Evolutionary conservation across 2,888 invertebrate species (phyloP).

Genomic region (Caenorhabditis sulstoni): DNA sequence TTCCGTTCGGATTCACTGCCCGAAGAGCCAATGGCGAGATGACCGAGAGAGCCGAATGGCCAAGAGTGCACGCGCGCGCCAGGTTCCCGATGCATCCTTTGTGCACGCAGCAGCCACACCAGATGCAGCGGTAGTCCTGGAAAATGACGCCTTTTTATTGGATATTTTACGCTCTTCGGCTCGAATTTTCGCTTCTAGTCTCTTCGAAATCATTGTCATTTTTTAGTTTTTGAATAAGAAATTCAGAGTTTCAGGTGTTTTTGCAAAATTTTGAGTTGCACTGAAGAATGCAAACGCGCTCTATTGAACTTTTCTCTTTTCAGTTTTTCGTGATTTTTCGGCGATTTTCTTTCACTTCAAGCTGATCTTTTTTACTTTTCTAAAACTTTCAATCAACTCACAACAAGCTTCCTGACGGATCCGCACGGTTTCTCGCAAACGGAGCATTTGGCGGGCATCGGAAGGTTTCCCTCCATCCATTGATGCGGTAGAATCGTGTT

Average conservation of each 20-base stretch:
- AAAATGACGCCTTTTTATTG: no score
- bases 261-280: no score
- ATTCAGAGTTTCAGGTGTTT: no score
- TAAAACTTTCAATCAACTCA: conserved; percentile 23
- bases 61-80: conserved; percentile 89
- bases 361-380: no score
- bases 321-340: no score
- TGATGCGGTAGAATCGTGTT: conserved; percentile 91
- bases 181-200: no score
- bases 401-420: conserved; percentile 85
- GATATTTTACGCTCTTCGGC: no score
- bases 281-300: no score
- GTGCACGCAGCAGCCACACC: conserved; percentile 90
- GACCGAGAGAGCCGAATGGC: conserved; percentile 91
- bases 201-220: no score
- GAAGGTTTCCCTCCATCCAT: conserved; percentile 97
- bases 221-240: no score
- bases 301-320: no score
- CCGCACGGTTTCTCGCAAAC: conserved; percentile 97
- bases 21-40: conserved; percentile 92
- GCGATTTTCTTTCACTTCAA: no score
- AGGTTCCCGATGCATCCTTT: conserved; percentile 79
- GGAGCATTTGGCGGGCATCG: conserved; percentile 93
- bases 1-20: conserved; percentile 56
- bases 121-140: conserved; percentile 96